Percentiles rank a stretch among this genome's conserved stretches.
Conservation (phyloP, 2,113 vertebrate genomes). For the Tichodroma muraria region DNA sequence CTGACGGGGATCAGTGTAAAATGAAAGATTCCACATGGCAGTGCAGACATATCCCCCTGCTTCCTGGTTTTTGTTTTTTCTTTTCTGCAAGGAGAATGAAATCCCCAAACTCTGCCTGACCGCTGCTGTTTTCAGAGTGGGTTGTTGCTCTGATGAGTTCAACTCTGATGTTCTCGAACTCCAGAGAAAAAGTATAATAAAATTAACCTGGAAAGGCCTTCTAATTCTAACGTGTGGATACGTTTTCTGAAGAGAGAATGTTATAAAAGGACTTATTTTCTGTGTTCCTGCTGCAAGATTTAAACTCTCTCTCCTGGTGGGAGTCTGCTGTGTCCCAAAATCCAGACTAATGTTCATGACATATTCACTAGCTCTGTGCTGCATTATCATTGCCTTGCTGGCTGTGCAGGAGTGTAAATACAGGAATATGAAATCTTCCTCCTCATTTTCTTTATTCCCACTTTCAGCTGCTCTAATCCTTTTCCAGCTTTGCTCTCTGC, state of each 20-base stretch:
- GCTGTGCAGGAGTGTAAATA: background rate
- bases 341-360: background rate
- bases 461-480: background rate
- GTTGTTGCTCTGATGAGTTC: background rate
- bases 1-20: background rate
- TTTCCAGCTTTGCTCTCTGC: background rate
- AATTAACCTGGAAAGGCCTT: background rate
- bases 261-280: background rate
- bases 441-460: background rate
- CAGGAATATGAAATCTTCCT: background rate
- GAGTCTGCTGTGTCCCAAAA: background rate
- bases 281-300: background rate
- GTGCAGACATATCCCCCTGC: background rate
- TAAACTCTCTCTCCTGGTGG: background rate
- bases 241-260: background rate
- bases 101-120: background rate
- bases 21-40: background rate
- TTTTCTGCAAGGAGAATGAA: background rate
- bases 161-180: background rate
- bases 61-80: background rate
- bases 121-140: background rate
- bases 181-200: background rate
- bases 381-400: background rate
- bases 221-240: background rate
- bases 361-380: background rate